These are phyloP conservation scores for Prorops nasuta DNA, from an alignment of 1,140 invertebrate species.

Conservation along the genomic window DNA sequence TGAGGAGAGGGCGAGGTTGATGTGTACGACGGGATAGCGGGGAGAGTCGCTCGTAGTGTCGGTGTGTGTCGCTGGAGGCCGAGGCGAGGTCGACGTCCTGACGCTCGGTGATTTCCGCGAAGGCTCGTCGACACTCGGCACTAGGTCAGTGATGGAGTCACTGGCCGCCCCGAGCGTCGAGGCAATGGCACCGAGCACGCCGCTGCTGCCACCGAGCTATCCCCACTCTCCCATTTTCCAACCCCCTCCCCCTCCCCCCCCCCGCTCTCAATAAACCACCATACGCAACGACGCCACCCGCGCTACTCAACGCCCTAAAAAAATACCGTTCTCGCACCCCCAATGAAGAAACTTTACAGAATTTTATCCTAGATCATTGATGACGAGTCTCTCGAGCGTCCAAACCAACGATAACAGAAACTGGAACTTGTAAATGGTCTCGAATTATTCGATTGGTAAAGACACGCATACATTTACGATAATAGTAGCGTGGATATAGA, in stretches of 20 bases:
- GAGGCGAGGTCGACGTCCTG: constrained; percentile 48
- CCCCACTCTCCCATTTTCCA: constrained; percentile 16
- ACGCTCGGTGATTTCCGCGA: constrained; percentile 34
- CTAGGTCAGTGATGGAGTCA: constrained; percentile 59
- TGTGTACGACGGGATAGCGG: constrained; percentile 18
- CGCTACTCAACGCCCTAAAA: not conserved
- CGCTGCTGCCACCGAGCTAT: constrained; percentile 26
- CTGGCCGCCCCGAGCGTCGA: constrained; percentile 57
- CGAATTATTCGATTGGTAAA: no score
- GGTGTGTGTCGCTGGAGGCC: constrained; percentile 39
- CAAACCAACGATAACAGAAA: no score
- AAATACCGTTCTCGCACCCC: no score
- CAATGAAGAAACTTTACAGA: no score
- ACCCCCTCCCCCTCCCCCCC: not conserved
- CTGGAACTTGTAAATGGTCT: no score
- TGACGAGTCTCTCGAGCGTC: no score
- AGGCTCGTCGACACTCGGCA: constrained; percentile 47
- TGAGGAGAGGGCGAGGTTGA: constrained; percentile 1
- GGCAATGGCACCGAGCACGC: constrained; percentile 56
- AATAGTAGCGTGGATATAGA: no score
- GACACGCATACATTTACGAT: no score
- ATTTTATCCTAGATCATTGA: no score
- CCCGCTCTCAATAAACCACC: no score
- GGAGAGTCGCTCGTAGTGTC: constrained; percentile 26
- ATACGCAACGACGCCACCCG: no score